A percentile compares a stretch with the other conserved stretches of the same genome.
These are phyloP conservation scores for Pantala flavescens DNA, from an alignment of 1,140 invertebrate species.

Conservation along the genomic window DNA sequence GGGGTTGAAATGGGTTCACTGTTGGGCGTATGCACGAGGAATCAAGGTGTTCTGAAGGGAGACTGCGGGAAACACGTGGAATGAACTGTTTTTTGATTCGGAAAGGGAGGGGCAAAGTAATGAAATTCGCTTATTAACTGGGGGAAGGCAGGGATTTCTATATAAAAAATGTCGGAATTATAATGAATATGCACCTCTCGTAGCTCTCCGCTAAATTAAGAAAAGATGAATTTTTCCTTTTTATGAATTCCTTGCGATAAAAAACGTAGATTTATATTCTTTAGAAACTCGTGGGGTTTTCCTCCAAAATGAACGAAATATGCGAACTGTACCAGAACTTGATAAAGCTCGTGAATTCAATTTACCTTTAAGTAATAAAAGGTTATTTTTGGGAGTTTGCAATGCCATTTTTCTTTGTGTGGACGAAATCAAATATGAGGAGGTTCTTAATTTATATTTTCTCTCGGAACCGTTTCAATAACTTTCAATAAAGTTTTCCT, in stretches of 20 bases:
- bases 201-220: slow-evolving; percentile 5
- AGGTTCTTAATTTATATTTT: too few species aligned
- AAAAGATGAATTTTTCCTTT: slow-evolving; percentile 2
- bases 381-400: not conserved
- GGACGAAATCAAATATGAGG: not conserved
- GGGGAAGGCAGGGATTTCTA: slow-evolving; percentile 7
- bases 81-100: not conserved
- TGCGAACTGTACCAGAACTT: not conserved
- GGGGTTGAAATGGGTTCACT: not conserved
- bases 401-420: not conserved
- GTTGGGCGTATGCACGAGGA: not conserved
- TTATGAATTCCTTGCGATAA: not conserved
- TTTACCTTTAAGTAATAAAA: not conserved
- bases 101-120: not conserved
- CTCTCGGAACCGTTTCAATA: too few species aligned
- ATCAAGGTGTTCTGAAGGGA: not conserved
- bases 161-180: slow-evolving; percentile 6
- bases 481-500: too few species aligned
- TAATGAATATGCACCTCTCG: slow-evolving; percentile 2
- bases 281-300: not conserved
- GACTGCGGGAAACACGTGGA: not conserved
- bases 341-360: not conserved
- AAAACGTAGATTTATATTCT: slow-evolving; percentile 3
- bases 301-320: not conserved
- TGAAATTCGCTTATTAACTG: slow-evolving; percentile 7